Conservation (phyloP, 2,797 vertebrate species). For the Pipistrellus pipistrellus region DNA sequence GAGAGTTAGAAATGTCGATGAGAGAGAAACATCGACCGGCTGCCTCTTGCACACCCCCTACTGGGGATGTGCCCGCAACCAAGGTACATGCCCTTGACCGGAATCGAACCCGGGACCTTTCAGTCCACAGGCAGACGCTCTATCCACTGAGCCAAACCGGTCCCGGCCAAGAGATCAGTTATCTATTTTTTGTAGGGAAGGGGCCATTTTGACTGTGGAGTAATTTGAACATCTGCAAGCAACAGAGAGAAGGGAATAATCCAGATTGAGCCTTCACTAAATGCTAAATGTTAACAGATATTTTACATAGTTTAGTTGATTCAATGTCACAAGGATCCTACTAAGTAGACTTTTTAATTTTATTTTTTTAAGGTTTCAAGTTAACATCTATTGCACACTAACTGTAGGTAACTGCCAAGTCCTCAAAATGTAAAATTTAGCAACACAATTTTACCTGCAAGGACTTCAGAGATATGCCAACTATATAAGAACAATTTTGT, state of each 20-base stretch:
- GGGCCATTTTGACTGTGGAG: not conserved
- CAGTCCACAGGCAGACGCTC: no score
- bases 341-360: not conserved
- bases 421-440: not conserved
- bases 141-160: no score
- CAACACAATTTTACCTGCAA: not conserved
- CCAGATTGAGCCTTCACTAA: not conserved
- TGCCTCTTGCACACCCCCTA: no score
- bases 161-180: not conserved
- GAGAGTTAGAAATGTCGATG: no score
- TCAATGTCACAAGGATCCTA: not conserved
- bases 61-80: no score
- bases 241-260: not conserved
- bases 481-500: not conserved
- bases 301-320: slow-evolving; percentile 28
- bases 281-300: slow-evolving; percentile 16
- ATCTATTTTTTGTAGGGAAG: not conserved
- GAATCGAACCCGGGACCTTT: no score
- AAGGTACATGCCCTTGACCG: no score
- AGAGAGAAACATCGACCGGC: no score
- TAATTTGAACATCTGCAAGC: slow-evolving; percentile 11
- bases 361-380: not conserved
- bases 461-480: not conserved
- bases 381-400: not conserved
- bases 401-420: not conserved